Base-by-base conservation (phyloP, 2,888 invertebrate species). In the Eulithis prunata region DNA sequence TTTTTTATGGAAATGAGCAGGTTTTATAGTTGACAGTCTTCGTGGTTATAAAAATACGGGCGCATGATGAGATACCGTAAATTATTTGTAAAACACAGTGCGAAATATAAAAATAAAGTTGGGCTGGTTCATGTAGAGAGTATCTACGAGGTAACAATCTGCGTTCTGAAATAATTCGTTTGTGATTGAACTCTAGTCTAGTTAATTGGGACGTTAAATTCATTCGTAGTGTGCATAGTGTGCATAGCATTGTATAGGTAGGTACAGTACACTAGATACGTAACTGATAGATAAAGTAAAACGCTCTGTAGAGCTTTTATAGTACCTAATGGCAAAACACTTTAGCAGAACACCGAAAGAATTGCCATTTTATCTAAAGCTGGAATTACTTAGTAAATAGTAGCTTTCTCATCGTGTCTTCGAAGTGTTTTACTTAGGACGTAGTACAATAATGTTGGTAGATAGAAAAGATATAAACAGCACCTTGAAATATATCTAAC, bases 41-140 rank as follows among this genome's bases (percentile, higher is more conserved):
- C 70, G 74, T 77, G 73, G 61, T 52, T 56, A 64, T 77, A 79
- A 80, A 80, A 80, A 77, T 77, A 75, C 73, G 71, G 63, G 75
- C 61, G 57, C 60, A 61, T 55, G 55, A 41, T 54, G 38, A 38
- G 53, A 41, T 54, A 54, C 14, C 6, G 32, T 32, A 32, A 32
- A 47, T 32, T 13, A 13, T 47, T 46, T 13, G 21, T 45, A 56
- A 46, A n/a, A 28, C 8, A 46, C n/a, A 11, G 36, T 57, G 36
- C 32, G 12, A 57, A 36, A n/a, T 4, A n/a, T 47, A 57, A 46
- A 46, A 46, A 57, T 57, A 52, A 57, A 41, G 41, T 51, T 43
- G n/a, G n/a, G 45, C 45, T 13, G 43, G 32, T 32, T 32, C 32
- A 13, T 41, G 12, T 2, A n/a, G 12, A 21, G n/a, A n/a, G n/a